Evolutionary conservation across 2,797 vertebrate species (phyloP), one percentile per base, ranked within the genome.

Genomic region (Thalassophryne amazonica): DNA sequence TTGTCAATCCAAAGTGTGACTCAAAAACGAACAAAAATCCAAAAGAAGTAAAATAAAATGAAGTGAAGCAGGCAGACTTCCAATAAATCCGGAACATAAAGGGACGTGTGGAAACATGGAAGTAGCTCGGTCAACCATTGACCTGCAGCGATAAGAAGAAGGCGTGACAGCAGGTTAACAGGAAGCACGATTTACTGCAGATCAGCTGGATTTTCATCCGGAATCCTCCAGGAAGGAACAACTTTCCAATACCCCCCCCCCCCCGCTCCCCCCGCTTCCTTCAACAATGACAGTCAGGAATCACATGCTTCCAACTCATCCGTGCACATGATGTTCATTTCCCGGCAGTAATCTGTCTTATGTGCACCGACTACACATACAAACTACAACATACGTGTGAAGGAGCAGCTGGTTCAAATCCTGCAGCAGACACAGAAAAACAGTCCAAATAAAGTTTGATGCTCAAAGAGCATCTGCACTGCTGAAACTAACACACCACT

Each of bases 301-400:
- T 87, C 89, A 89, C 64, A 73, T 34, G 27, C 54, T 69, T 78
- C 66, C 50, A 78, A 87, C 85, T 81, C 0, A 41, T 37, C 21
- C 2, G 5, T 4, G 37, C 86, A 76, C 86, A 80, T 89, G 87
- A 87, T 52, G 22, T 36, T 42, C 36, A 66, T 76, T 81, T 45
- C 42, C 25, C 21, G 55, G 32, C 47, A 47, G 18, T 47, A 8
- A 24, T 4, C 17, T 31, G 16, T n/a, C 22, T 32, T 39, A 47
- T 19, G 46, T 48, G 12, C 12, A 11, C n/a, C 11, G 29, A 27
- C 6, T 2, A 8, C 34, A 62, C 39, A 38, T 14, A 18, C 22
- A 19, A 24, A 18, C 5, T 14, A 6, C 3, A 35, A 32, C 24
- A 21, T 3, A 5, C 9, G 38, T 5, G 3, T 15, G 9, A 14